Conservation (phyloP, 2,888 invertebrate genomes). For the Pammene fasciana region DNA sequence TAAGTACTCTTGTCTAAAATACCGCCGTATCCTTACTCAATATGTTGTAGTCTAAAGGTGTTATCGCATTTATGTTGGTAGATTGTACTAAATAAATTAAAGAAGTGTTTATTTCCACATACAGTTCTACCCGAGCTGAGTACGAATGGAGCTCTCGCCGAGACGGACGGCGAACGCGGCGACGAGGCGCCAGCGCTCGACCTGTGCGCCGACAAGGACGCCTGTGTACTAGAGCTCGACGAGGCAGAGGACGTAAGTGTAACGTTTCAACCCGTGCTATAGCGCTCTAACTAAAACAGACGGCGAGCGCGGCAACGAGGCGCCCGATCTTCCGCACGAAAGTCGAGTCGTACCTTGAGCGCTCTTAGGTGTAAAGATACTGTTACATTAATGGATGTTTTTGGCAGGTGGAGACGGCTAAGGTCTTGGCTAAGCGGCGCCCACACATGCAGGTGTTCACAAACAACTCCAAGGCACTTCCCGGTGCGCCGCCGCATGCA, state of each 20-base stretch:
- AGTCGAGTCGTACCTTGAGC: too few species aligned
- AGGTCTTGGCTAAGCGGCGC: conserved; percentile 59
- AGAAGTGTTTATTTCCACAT: background rate
- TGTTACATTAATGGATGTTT: too few species aligned
- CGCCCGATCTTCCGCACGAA: too few species aligned
- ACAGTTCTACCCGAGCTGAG: conserved; percentile 55
- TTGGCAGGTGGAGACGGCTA: conserved; percentile 72
- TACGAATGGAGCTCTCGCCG: conserved; percentile 57
- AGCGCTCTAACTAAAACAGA: too few species aligned
- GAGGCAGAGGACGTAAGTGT: background rate
- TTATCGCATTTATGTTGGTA: too few species aligned
- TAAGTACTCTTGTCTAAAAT: too few species aligned
- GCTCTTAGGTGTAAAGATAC: too few species aligned
- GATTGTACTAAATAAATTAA: background rate
- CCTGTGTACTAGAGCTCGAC: conserved; percentile 65
- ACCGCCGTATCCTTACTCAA: too few species aligned
- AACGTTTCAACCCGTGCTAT: too few species aligned
- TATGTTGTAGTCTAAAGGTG: too few species aligned
- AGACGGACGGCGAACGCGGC: conserved; percentile 60
- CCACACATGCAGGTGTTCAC: conserved; percentile 64
- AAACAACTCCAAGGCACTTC: conserved; percentile 49
- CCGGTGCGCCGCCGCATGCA: conserved; percentile 63
- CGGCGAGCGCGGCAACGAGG: too few species aligned
- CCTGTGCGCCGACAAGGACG: conserved; percentile 85
- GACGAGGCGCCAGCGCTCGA: conserved; percentile 81